These are phyloP conservation scores for Mormyrus iriodes DNA, from an alignment of 2,113 vertebrate genomes.

Conservation along the genomic window DNA sequence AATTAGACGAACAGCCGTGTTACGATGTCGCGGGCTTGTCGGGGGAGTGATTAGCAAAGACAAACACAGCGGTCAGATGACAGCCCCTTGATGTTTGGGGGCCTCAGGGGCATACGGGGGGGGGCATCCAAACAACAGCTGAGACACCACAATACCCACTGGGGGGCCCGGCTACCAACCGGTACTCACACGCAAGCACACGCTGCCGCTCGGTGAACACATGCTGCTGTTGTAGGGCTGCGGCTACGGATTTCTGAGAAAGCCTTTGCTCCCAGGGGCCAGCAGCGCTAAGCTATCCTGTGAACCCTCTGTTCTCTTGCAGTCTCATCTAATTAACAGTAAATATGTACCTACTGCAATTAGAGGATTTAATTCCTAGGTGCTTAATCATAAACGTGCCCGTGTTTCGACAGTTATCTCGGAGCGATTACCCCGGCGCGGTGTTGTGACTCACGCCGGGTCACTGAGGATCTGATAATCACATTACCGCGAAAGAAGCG, in stretches of 20 bases:
- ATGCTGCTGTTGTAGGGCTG: background rate
- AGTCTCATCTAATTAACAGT: background rate
- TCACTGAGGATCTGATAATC: background rate
- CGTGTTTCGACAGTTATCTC: background rate
- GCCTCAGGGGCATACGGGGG: conserved; percentile 51
- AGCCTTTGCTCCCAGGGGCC: background rate
- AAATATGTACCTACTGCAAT: background rate
- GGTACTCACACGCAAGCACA: background rate
- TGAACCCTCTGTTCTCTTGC: background rate
- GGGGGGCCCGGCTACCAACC: background rate
- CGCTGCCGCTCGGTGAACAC: background rate
- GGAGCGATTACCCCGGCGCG: background rate
- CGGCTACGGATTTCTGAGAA: background rate
- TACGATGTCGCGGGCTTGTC: conserved; percentile 78
- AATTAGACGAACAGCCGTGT: conserved; percentile 92
- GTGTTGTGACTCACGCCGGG: background rate
- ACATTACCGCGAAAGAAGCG: background rate
- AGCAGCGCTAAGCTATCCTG: background rate
- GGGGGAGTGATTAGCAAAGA: conserved; percentile 84
- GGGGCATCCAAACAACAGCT: conserved; percentile 54
- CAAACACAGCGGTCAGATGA: conserved; percentile 80
- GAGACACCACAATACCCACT: background rate
- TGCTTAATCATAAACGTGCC: background rate
- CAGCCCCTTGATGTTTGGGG: conserved; percentile 60
- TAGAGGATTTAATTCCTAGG: background rate